Percentiles rank a stretch among this genome's conserved stretches.
Conservation (phyloP, 2,797 vertebrate genomes). For the Columba guinea region DNA sequence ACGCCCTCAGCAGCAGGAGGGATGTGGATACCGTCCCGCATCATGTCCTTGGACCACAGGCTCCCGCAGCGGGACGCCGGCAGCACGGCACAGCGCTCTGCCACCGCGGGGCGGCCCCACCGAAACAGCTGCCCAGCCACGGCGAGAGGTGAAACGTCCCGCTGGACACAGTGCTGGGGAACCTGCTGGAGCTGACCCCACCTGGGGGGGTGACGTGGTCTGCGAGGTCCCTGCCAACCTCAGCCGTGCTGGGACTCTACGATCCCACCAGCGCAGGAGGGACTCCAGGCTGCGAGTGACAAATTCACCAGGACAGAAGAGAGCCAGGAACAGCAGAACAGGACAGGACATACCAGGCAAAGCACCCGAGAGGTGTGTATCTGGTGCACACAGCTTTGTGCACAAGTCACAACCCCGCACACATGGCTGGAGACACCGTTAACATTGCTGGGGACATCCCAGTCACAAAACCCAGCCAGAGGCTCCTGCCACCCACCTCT, state of each 20-base stretch:
- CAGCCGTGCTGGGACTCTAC: background rate
- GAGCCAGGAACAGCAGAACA: background rate
- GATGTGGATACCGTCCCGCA: background rate
- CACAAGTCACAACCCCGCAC: background rate
- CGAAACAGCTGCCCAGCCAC: background rate
- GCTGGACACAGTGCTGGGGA: background rate
- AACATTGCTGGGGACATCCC: background rate
- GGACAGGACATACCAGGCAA: background rate
- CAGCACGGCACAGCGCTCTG: no score
- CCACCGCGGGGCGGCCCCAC: no score
- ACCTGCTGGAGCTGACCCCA: background rate
- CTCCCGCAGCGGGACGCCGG: no score
- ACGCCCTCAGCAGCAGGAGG: accelerated
- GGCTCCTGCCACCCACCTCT: background rate
- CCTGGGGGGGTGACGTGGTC: background rate
- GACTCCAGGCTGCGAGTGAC: accelerated
- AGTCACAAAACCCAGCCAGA: background rate
- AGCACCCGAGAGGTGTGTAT: accelerated
- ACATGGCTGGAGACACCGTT: accelerated
- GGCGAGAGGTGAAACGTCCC: background rate
- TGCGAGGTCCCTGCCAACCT: background rate
- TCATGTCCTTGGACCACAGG: background rate
- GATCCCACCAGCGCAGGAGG: background rate
- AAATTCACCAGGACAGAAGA: accelerated
- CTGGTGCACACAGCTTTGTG: accelerated